phyloP scores from a whole-genome alignment of 2,888 invertebrate species.

The Gortyna flavago region DNA sequence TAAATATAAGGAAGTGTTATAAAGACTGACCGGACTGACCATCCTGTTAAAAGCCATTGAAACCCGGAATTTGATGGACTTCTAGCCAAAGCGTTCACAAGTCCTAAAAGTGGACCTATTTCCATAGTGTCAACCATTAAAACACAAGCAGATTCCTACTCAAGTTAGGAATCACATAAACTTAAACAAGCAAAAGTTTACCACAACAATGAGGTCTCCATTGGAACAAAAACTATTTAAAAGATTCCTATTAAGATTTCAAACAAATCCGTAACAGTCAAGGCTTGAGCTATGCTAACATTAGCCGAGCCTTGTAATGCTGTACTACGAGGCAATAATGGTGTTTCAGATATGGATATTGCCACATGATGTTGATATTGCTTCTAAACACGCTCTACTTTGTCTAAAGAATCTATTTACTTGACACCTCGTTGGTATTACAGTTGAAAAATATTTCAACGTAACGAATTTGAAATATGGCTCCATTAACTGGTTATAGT shows the following conservation, averaged over 20 bases:
- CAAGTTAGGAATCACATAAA: slow-evolving; percentile 14
- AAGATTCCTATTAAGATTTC: slow-evolving; percentile 57
- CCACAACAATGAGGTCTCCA: slow-evolving; percentile 12
- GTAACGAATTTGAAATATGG: slow-evolving; percentile 1
- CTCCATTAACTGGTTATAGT: neutral
- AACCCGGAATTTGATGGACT: neutral
- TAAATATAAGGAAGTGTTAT: slow-evolving; percentile 49
- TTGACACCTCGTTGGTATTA: slow-evolving; percentile 2
- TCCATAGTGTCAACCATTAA: neutral
- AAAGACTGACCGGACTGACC: neutral
- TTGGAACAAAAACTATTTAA: slow-evolving; percentile 48
- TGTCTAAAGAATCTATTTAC: slow-evolving; percentile 42
- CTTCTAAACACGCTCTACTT: slow-evolving; percentile 54
- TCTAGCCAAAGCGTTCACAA: neutral
- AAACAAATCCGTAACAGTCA: slow-evolving; percentile 46
- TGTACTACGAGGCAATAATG: slow-evolving; percentile 43
- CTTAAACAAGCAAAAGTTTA: slow-evolving; percentile 23
- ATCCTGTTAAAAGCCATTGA: neutral
- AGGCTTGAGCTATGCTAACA: slow-evolving; percentile 38
- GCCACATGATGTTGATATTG: slow-evolving; percentile 56
- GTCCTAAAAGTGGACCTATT: neutral
- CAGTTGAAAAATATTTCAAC: neutral
- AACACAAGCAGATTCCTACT: neutral
- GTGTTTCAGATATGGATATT: slow-evolving; percentile 50
- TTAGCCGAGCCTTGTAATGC: slow-evolving; percentile 35